These are phyloP conservation scores for Chrysolina americana DNA, from an alignment of 2,888 invertebrate species.

Conservation along the genomic window DNA sequence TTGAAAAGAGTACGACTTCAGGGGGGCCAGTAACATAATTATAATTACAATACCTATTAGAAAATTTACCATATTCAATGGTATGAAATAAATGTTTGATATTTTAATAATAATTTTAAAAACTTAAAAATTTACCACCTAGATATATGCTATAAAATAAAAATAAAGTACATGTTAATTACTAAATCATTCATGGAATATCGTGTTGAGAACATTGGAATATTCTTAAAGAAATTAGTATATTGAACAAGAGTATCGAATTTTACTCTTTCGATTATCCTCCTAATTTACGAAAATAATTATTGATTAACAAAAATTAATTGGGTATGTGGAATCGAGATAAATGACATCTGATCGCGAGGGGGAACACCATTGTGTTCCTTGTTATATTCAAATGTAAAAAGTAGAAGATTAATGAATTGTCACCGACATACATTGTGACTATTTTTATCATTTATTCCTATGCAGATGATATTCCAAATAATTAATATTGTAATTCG, in stretches of 20 bases:
- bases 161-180: too few species aligned
- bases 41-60: too few species aligned
- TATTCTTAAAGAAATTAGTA: too few species aligned
- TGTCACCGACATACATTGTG: conserved; percentile 18
- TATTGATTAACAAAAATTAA: conserved; percentile 23
- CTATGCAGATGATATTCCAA: conserved; percentile 43
- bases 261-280: neutral
- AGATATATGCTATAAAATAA: too few species aligned
- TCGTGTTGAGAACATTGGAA: too few species aligned
- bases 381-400: conserved; percentile 32
- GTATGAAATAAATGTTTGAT: too few species aligned
- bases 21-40: too few species aligned
- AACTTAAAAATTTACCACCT: too few species aligned
- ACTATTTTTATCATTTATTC: conserved; percentile 42
- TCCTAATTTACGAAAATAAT: neutral
- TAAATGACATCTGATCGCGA: conserved; percentile 21
- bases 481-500: conserved; percentile 50
- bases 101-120: too few species aligned
- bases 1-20: too few species aligned
- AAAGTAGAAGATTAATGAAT: conserved; percentile 31
- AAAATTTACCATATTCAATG: too few species aligned
- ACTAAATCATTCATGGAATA: too few species aligned
- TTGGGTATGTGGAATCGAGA: conserved; percentile 30
- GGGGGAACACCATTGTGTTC: conserved; percentile 26
- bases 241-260: neutral